Conservation (phyloP, 2,113 vertebrate genomes). For the Semnornis frantzii region DNA sequence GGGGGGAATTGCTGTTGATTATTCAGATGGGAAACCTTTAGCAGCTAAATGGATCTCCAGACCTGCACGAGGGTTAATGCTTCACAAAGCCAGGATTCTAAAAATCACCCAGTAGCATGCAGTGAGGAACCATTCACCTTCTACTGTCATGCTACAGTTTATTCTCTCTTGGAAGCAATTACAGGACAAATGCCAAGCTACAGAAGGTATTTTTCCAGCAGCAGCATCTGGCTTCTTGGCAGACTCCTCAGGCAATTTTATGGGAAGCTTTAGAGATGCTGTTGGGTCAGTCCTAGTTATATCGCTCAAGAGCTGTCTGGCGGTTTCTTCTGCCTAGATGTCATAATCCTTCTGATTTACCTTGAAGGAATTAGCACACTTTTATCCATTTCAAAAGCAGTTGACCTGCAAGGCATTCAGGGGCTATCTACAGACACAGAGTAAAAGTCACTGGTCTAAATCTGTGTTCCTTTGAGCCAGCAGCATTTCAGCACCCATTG, state of each 20-base stretch:
- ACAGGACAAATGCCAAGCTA: constrained; percentile 76
- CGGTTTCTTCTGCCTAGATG: constrained; percentile 39
- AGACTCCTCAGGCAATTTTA: constrained; percentile 75
- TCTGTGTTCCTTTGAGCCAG: background rate
- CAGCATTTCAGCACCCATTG: background rate
- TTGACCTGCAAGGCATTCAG: constrained; percentile 35
- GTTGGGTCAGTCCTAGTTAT: constrained; percentile 68
- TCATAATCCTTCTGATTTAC: constrained; percentile 46
- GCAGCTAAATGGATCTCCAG: background rate
- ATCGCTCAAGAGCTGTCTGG: constrained; percentile 50
- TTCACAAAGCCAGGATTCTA: background rate
- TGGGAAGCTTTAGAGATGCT: constrained; percentile 65
- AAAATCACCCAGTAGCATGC: constrained; percentile 29
- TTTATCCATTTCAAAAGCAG: constrained; percentile 29
- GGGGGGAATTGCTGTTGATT: background rate
- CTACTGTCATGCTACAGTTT: constrained; percentile 54
- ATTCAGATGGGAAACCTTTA: background rate
- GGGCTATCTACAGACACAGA: background rate
- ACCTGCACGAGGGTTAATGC: background rate
- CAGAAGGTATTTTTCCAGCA: constrained; percentile 81
- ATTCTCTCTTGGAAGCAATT: constrained; percentile 77
- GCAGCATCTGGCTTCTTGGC: constrained; percentile 85
- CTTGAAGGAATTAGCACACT: constrained; percentile 54
- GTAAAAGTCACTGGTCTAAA: constrained; percentile 32
- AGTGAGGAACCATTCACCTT: constrained; percentile 49